Percentiles rank a stretch among this genome's conserved stretches.
phyloP scores from a whole-genome alignment of 2,113 vertebrate genomes.

The Mus spicilegus region DNA sequence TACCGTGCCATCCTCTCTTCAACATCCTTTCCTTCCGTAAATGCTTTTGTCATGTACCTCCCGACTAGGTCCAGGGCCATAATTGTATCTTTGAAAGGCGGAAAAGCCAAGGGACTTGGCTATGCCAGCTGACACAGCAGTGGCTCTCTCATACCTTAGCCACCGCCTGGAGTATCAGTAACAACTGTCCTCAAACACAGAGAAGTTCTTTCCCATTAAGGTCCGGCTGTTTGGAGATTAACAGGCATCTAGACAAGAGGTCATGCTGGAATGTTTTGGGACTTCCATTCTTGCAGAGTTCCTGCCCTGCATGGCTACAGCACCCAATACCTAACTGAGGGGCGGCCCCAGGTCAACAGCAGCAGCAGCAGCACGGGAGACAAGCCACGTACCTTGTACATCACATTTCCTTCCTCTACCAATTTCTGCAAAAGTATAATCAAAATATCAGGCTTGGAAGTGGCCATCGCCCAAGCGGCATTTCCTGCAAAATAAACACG shows the following conservation, averaged over 20 bases:
- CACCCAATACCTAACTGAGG: not conserved
- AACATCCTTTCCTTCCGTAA: not conserved
- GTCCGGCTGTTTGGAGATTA: not conserved
- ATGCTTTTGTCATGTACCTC: not conserved
- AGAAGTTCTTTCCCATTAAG: not conserved
- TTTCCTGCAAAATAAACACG: constrained; percentile 91
- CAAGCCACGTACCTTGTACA: constrained; percentile 93
- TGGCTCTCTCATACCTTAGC: not conserved
- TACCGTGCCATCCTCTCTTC: too few relatives aligned
- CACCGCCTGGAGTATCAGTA: not conserved
- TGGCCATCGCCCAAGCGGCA: constrained; percentile 99
- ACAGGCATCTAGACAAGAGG: not conserved
- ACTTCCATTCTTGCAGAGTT: not conserved
- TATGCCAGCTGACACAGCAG: not conserved
- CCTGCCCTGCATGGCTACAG: not conserved
- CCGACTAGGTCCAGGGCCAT: not conserved
- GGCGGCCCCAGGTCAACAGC: fast-evolving
- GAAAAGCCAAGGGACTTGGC: not conserved
- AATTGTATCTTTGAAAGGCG: not conserved
- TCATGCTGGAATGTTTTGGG: not conserved
- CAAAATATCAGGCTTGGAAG: constrained; percentile 98
- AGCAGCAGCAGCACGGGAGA: not conserved
- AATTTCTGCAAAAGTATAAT: constrained; percentile 99
- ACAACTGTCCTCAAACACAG: not conserved
- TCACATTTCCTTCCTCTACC: constrained; percentile 97